Conservation (phyloP, 2,888 invertebrate genomes). For the Epirrita christyi region DNA sequence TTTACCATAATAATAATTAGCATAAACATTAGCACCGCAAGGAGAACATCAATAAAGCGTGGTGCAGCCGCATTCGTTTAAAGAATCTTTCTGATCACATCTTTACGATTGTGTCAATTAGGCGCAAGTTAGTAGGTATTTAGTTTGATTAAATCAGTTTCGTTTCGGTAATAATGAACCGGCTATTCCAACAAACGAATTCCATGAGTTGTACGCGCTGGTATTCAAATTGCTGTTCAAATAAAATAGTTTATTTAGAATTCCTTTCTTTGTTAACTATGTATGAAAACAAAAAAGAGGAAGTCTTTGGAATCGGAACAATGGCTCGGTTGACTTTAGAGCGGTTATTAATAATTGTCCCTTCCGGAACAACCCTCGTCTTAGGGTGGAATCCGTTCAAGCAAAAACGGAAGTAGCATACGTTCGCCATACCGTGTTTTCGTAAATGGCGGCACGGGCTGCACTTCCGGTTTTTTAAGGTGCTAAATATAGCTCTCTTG, state of each 20-base stretch:
- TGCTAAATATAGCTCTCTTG: slow-evolving; percentile 22
- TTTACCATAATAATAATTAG: slow-evolving; percentile 19
- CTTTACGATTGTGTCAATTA: slow-evolving; percentile 3
- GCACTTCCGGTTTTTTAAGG: slow-evolving; percentile 65
- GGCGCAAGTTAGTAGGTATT: slow-evolving; percentile 6
- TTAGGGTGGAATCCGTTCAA: slow-evolving; percentile 70
- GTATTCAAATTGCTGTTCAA: slow-evolving; percentile 19
- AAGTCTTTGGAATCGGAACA: slow-evolving; percentile 64
- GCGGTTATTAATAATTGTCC: slow-evolving; percentile 74
- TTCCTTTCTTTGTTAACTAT: slow-evolving; percentile 22
- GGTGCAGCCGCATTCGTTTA: background rate
- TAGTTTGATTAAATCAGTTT: slow-evolving; percentile 16
- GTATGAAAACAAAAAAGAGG: slow-evolving; percentile 49
- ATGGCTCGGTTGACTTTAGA: slow-evolving; percentile 72
- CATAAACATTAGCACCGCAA: slow-evolving; percentile 23
- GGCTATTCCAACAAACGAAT: slow-evolving; percentile 15
- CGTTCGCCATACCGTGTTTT: slow-evolving; percentile 71
- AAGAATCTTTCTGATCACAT: slow-evolving; percentile 3
- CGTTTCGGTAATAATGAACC: slow-evolving; percentile 17
- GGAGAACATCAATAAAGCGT: slow-evolving; percentile 4
- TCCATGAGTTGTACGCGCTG: slow-evolving; percentile 8
- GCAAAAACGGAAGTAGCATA: slow-evolving; percentile 81
- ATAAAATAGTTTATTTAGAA: slow-evolving; percentile 27
- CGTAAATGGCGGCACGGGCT: slow-evolving; percentile 79
- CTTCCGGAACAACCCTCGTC: slow-evolving; percentile 77